phyloP scores from a whole-genome alignment of 1,140 invertebrate genomes.

The Drosophila melanica region DNA sequence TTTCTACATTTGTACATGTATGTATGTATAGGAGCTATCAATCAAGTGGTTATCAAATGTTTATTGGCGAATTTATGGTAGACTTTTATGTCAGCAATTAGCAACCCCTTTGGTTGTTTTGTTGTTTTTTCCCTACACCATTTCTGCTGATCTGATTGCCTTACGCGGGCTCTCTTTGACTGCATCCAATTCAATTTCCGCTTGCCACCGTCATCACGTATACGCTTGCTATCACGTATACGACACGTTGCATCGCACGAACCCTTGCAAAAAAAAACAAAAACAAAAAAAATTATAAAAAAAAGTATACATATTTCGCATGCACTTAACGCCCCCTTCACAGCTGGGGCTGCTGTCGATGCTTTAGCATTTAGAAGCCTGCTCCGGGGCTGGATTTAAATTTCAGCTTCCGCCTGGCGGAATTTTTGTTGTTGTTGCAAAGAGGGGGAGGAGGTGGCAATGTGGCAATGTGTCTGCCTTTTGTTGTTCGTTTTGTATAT shows the following conservation, averaged over 20 bases:
- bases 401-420: conserved; percentile 38
- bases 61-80: neutral
- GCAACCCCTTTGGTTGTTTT: neutral
- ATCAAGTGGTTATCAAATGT: neutral
- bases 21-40: no score
- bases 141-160: conserved; percentile 28
- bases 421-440: conserved; percentile 15
- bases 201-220: conserved; percentile 35
- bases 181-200: conserved; percentile 52
- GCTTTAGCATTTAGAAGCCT: conserved; percentile 44
- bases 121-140: neutral
- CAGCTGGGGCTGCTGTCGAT: conserved; percentile 28
- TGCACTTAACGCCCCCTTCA: conserved; percentile 38
- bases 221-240: conserved; percentile 52
- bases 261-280: conserved; percentile 9
- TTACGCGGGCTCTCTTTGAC: conserved; percentile 2
- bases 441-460: neutral
- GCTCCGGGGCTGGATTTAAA: conserved; percentile 18
- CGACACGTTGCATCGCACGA: conserved; percentile 42
- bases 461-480: conserved; percentile 20
- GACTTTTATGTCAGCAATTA: conserved; percentile 13
- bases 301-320: conserved; percentile 25
- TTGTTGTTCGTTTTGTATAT: conserved; percentile 20
- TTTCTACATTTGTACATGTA: no score
- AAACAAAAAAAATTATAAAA: neutral